A percentile compares a stretch with the other conserved stretches of the same genome.
Evolutionary conservation across 2,797 vertebrate species (phyloP).

Genomic region (Rhabdophis nuchalis): DNA sequence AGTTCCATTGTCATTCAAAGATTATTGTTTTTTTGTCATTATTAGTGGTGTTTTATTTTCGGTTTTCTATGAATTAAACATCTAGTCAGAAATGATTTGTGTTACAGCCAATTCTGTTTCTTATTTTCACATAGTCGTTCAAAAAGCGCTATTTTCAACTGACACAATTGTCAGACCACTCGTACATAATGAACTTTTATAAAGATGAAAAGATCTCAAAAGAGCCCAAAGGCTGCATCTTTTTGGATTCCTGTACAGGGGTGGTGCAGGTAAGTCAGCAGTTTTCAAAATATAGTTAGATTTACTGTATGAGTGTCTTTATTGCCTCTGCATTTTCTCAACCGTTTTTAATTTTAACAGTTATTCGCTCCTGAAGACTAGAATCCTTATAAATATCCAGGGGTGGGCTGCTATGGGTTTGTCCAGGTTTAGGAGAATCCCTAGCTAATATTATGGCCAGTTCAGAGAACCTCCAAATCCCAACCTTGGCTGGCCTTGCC

Average conservation of each 20-base stretch:
- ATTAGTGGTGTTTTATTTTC: constrained; percentile 17
- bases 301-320: not conserved
- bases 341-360: not conserved
- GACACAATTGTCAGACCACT: constrained; percentile 94
- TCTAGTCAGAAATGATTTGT: constrained; percentile 21
- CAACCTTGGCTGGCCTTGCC: no score
- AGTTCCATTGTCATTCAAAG: not conserved
- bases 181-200: constrained; percentile 99
- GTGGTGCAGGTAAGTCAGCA: constrained; percentile 86
- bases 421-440: no score
- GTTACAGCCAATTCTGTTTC: not conserved
- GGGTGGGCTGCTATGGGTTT: no score
- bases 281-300: not conserved
- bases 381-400: not conserved
- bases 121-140: constrained; percentile 80
- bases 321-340: not conserved
- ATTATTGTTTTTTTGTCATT: not conserved
- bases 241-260: constrained; percentile 96
- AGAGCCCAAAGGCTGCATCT: constrained; percentile 98
- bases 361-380: not conserved
- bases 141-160: constrained; percentile 97
- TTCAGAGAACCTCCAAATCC: no score
- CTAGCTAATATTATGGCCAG: no score
- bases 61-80: not conserved
- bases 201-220: constrained; percentile 99